A percentile compares a stretch with the other conserved stretches of the same genome.
Conservation (phyloP, 2,797 vertebrate species). For the Urocyon cinereoargenteus region DNA sequence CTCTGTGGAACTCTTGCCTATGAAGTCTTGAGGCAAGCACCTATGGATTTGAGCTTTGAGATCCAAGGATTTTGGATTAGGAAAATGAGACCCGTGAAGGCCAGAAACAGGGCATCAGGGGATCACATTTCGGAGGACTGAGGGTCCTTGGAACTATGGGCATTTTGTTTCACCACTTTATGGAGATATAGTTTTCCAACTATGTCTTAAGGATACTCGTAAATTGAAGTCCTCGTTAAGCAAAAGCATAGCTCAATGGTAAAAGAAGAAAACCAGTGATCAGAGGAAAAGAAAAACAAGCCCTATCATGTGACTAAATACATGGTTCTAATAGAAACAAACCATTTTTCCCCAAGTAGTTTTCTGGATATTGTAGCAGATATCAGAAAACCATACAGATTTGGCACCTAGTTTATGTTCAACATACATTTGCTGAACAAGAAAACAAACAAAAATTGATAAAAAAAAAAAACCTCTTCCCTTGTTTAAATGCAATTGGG, state of each 20-base stretch:
- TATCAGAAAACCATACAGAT: background rate
- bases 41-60: background rate
- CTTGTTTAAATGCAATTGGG: background rate
- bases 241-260: background rate
- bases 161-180: background rate
- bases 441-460: background rate
- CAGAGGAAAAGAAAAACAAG: background rate
- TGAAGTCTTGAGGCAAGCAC: background rate
- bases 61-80: background rate
- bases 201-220: background rate
- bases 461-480: background rate
- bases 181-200: background rate
- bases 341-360: background rate
- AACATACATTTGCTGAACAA: background rate
- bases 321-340: background rate
- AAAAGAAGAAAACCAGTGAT: background rate
- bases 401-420: background rate
- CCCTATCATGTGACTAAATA: background rate
- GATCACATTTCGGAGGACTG: background rate
- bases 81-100: background rate
- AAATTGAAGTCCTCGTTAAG: background rate
- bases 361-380: background rate
- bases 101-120: background rate
- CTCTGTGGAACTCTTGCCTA: background rate
- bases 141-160: rapidly evolving